Percentiles rank a stretch among this genome's conserved stretches.
These are phyloP conservation scores for Setipinna tenuifilis DNA, from an alignment of 2,797 vertebrate species.

Conservation along the genomic window DNA sequence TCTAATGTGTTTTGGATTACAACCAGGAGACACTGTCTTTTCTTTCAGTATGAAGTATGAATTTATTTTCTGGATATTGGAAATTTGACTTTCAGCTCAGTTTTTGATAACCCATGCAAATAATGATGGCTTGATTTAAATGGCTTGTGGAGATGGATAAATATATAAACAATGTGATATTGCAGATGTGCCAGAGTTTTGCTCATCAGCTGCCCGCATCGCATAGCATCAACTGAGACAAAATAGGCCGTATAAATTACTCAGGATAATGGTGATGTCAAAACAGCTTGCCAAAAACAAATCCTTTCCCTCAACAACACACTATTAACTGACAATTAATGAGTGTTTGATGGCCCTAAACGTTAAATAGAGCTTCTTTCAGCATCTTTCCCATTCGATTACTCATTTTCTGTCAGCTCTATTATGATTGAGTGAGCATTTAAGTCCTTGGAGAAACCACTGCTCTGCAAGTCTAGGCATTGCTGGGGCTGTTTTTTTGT, in stretches of 20 bases:
- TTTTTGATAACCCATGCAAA: not conserved
- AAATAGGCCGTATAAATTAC: conserved; percentile 43
- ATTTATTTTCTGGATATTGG: not conserved
- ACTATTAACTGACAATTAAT: conserved; percentile 50
- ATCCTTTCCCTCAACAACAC: conserved; percentile 39
- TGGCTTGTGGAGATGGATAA: not conserved
- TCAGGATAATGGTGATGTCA: conserved; percentile 46
- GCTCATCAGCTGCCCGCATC: conserved; percentile 35
- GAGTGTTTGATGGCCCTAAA: conserved; percentile 38
- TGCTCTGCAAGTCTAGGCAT: not conserved
- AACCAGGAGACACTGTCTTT: not conserved
- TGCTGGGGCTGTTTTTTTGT: not conserved
- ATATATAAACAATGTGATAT: not conserved
- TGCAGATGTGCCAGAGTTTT: conserved; percentile 25
- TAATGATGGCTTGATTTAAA: not conserved
- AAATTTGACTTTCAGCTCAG: too few species aligned
- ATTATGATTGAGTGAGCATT: conserved; percentile 6
- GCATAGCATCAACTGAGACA: conserved; percentile 34
- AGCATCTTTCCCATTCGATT: conserved; percentile 23
- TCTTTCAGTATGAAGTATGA: not conserved
- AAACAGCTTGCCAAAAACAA: conserved; percentile 46
- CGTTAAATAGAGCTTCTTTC: conserved; percentile 27
- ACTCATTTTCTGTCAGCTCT: conserved; percentile 18
- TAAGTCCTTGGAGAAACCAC: not conserved
- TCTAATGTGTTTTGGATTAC: not conserved